Evolutionary conservation across 2,888 invertebrate species (phyloP).

Genomic region (Lathronympha strigana): DNA sequence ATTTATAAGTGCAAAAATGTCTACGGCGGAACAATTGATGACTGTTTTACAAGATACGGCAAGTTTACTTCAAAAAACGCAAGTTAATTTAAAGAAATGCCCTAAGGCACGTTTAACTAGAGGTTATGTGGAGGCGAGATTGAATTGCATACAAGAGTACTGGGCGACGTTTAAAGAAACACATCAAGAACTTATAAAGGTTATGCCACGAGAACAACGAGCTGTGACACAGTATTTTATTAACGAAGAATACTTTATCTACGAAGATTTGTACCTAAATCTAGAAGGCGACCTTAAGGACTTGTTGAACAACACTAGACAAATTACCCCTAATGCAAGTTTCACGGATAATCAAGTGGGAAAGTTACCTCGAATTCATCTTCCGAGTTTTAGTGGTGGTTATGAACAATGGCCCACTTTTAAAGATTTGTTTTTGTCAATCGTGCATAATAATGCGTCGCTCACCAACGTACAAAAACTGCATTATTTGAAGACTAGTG

Average conservation of each 20-base stretch:
- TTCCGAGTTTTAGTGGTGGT: conserved; percentile 12
- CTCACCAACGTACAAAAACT: conserved; percentile 43
- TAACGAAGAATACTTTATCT: conserved; percentile 36
- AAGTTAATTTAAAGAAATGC: conserved; percentile 42
- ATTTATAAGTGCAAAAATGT: too few species aligned
- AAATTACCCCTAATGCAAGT: conserved; percentile 4
- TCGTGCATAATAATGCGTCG: conserved; percentile 36
- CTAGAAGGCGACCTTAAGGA: conserved; percentile 10
- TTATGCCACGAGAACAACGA: background rate
- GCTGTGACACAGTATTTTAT: conserved; percentile 33
- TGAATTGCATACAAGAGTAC: conserved; percentile 26
- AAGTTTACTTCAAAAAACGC: conserved; percentile 30
- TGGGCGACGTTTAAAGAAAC: conserved; percentile 26
- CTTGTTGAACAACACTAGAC: conserved; percentile 1
- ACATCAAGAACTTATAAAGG: conserved; percentile 3
- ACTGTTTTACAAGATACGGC: conserved; percentile 24
- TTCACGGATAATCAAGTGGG: conserved; percentile 8
- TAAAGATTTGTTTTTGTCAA: conserved; percentile 24
- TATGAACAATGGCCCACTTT: conserved; percentile 33
- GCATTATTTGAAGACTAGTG: too few species aligned
- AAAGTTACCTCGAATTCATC: conserved; percentile 17
- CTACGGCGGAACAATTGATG: background rate
- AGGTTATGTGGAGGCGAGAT: conserved; percentile 39
- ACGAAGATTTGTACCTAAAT: conserved; percentile 35
- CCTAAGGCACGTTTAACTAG: conserved; percentile 39